Conservation (phyloP, 2,113 vertebrate species). For the Thryonomys swinderianus region DNA sequence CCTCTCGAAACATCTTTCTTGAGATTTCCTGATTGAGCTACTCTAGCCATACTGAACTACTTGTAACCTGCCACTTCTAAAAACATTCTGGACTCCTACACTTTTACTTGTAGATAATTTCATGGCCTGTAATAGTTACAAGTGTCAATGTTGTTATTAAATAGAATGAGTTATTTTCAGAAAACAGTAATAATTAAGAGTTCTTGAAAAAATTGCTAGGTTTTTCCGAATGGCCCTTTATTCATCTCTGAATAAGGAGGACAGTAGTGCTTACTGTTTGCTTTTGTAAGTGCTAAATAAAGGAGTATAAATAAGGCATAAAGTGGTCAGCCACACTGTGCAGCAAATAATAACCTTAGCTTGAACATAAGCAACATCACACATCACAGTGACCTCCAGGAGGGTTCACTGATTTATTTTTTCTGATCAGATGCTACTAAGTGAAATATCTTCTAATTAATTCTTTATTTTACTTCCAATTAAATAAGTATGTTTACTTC, state of each 20-base stretch:
- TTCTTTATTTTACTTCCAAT: not conserved
- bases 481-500: not conserved
- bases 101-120: not conserved
- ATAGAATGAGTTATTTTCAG: not conserved
- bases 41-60: not conserved
- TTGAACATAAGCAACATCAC: not conserved
- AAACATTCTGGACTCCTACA: not conserved
- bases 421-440: not conserved
- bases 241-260: not conserved
- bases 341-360: not conserved
- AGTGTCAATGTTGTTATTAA: not conserved
- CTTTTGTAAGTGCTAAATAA: not conserved
- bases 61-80: not conserved
- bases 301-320: not conserved
- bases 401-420: not conserved
- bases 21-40: not conserved
- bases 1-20: not conserved
- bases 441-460: not conserved
- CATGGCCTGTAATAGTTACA: not conserved
- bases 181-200: not conserved
- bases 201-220: constrained; percentile 13
- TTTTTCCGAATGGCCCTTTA: not conserved
- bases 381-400: not conserved
- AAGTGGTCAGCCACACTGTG: not conserved
- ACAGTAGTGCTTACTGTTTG: not conserved